Evolutionary conservation across 23 tunicate genomes (phyloP), one percentile per base, ranked within the genome.

Genomic region (Ascidia mentula): DNA sequence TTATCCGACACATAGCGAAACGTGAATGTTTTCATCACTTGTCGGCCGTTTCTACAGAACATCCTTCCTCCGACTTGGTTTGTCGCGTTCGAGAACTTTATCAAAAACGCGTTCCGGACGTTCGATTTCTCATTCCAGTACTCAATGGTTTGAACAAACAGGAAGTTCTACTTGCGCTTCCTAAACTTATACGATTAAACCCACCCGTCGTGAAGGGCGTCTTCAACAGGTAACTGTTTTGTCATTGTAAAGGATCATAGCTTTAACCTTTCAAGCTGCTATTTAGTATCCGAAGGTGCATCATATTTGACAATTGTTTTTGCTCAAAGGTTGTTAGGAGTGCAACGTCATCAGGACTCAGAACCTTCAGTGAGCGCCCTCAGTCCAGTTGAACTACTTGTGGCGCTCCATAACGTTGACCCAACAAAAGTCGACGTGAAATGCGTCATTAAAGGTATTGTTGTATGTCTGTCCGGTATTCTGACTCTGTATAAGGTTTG

Each of bases 41-140:
- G n/a, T n/a, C n/a, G n/a, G n/a, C n/a, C n/a, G n/a, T 6, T 53
- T 53, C 13, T 46, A 6, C 84, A 87, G 88, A 91, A 60, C 87
- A 87, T 26, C 93, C 98, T 5, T 76, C 98, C 0, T 73, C 69
- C 61, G 87, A 87, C 35, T 76, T 96, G 74, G 87, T 89, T 6
- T 53, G 78, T 34, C 60, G 69, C 34, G 96, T 96, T 0, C 69
- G 90, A 15, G 90, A 91, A 31, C 46, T 96, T 42, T 84, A 91
- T 59, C 83, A 77, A 36, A 89, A 87, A 80, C 85, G 96, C 0
- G 92, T 88, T 31, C 97, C 94, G 6, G 99, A 96, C 80, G 92
- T 91, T 31, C 73, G 99, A 8, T 96, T 96, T 59, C 86, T 96
- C 32, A 96, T 96, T 32, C 99, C 99, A 0, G 94, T 96, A 5